These are phyloP conservation scores for Elysia crispata DNA, from an alignment of 2,888 invertebrate genomes.

Conservation along the genomic window DNA sequence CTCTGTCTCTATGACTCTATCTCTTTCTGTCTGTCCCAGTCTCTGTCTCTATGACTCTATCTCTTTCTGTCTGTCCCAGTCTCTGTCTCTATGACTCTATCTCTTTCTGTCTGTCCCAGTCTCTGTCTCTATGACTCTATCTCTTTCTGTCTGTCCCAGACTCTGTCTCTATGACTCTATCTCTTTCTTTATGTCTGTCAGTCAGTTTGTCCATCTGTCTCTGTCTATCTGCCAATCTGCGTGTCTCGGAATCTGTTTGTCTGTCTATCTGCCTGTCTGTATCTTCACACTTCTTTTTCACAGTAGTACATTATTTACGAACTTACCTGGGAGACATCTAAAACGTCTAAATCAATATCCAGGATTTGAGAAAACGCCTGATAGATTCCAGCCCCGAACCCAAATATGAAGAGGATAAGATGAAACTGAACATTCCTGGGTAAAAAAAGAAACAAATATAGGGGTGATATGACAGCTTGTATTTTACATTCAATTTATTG, in stretches of 20 bases:
- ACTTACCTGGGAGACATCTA: neutral
- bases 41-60: constrained; percentile 22
- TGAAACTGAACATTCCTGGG: too few relatives aligned
- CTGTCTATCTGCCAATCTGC: neutral
- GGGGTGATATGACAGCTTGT: too few relatives aligned
- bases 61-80: neutral
- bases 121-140: constrained; percentile 1
- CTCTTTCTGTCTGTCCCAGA: constrained; percentile 14
- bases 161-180: constrained; percentile 31
- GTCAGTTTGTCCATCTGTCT: neutral
- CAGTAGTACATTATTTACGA: constrained; percentile 34
- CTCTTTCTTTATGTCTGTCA: neutral
- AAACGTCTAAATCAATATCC: too few relatives aligned
- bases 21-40: constrained; percentile 16
- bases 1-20: constrained; percentile 24
- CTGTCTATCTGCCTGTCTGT: constrained; percentile 11
- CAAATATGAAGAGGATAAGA: too few relatives aligned
- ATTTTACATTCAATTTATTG: too few relatives aligned
- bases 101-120: neutral
- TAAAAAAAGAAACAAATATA: too few relatives aligned
- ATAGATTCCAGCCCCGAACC: too few relatives aligned
- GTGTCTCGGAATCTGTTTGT: neutral
- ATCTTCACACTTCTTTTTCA: constrained; percentile 11
- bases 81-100: neutral
- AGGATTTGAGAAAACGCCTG: too few relatives aligned